Percentiles rank a stretch among this genome's conserved stretches.
These are phyloP conservation scores for Zophobas morio DNA, from an alignment of 1,140 invertebrate species.

Conservation along the genomic window DNA sequence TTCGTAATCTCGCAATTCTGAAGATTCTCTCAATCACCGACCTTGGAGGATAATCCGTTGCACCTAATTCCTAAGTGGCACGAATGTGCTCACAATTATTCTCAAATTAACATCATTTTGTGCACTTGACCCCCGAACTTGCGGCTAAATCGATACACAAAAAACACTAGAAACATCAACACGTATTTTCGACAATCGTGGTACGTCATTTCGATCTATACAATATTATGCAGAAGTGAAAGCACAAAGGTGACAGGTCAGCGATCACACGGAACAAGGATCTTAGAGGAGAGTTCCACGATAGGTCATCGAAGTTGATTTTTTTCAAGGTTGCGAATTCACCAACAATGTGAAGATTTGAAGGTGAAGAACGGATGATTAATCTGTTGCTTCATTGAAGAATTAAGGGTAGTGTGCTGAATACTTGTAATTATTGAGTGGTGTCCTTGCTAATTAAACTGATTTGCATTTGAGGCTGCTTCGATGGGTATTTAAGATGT, in stretches of 20 bases:
- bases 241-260: constrained; percentile 41
- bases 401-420: neutral
- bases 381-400: neutral
- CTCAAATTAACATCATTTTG: neutral
- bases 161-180: neutral
- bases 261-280: constrained; percentile 28
- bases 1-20: neutral
- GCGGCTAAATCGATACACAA: neutral
- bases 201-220: neutral
- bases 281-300: neutral
- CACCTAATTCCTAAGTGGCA: neutral
- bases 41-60: neutral
- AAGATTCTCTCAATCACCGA: neutral
- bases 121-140: neutral
- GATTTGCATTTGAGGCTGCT: neutral
- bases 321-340: constrained; percentile 9
- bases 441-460: constrained; percentile 6
- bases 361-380: neutral
- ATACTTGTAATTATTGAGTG: neutral
- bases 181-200: neutral
- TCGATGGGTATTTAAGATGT: neutral
- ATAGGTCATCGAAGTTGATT: constrained; percentile 1
- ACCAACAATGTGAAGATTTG: neutral
- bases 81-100: neutral
- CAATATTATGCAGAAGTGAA: constrained; percentile 12